A percentile compares a stretch with the other conserved stretches of the same genome.
Evolutionary conservation across 2,888 invertebrate species (phyloP).

Genomic region (Pyrgus malvae): DNA sequence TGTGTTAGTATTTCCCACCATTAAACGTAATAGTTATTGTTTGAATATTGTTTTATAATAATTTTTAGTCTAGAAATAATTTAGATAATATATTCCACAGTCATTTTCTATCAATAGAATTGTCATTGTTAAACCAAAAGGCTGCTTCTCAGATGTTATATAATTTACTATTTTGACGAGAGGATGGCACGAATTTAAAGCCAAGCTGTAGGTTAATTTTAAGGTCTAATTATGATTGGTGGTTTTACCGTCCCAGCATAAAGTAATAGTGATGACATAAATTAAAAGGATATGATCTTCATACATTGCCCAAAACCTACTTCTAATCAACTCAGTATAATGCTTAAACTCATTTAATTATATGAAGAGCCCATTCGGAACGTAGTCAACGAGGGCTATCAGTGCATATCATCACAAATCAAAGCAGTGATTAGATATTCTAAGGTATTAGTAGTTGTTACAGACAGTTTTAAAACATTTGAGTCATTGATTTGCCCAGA

Average conservation of each 20-base stretch:
- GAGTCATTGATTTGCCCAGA: conserved; percentile 77
- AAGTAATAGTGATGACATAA: conserved; percentile 73
- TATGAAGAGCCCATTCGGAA: conserved; percentile 60
- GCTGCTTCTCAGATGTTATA: conserved; percentile 79
- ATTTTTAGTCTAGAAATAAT: conserved; percentile 69
- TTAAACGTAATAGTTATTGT: conserved; percentile 67
- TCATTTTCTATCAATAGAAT: conserved; percentile 67
- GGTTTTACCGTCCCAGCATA: conserved; percentile 79
- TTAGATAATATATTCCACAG: conserved; percentile 79
- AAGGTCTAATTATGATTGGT: conserved; percentile 74
- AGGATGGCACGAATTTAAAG: conserved; percentile 77
- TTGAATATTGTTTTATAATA: conserved; percentile 76
- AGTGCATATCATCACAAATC: conserved; percentile 82
- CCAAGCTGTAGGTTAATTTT: conserved; percentile 78
- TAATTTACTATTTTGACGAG: conserved; percentile 70
- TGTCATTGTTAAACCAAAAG: conserved; percentile 73
- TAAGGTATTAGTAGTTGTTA: conserved; percentile 82
- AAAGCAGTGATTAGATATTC: conserved; percentile 80
- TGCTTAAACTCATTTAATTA: conserved; percentile 63
- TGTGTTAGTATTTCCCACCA: conserved; percentile 73
- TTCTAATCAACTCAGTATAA: conserved; percentile 61
- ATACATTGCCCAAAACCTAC: conserved; percentile 60
- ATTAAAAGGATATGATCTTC: conserved; percentile 66
- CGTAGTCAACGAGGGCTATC: conserved; percentile 72
- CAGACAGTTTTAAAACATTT: conserved; percentile 74